A percentile compares a stretch with the other conserved stretches of the same genome.
These are phyloP conservation scores for Belonocnema kinseyi DNA, from an alignment of 1,140 invertebrate genomes.

Conservation along the genomic window DNA sequence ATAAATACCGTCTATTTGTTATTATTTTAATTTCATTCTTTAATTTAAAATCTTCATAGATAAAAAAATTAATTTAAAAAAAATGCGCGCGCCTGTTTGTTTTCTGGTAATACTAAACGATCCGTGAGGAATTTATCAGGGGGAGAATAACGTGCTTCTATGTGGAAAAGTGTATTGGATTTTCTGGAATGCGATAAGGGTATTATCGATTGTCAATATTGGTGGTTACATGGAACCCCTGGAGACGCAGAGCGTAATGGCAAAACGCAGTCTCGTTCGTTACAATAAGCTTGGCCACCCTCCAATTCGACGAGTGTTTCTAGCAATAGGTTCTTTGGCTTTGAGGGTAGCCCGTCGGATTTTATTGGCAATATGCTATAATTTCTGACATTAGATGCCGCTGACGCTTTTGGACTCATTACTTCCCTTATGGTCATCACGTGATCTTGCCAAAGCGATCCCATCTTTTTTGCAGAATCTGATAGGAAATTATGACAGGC, in stretches of 20 bases:
- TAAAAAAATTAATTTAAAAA: too few species aligned
- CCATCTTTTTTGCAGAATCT: conserved; percentile 66
- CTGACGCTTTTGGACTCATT: conserved; percentile 75
- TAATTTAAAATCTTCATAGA: too few species aligned
- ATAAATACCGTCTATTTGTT: too few species aligned
- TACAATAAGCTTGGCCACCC: conserved; percentile 69
- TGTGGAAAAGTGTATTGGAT: background rate
- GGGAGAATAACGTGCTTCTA: background rate
- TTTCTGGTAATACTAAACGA: too few species aligned
- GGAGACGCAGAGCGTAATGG: conserved; percentile 66
- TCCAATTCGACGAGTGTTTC: conserved; percentile 62
- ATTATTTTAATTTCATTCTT: too few species aligned
- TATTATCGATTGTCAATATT: conserved; percentile 71
- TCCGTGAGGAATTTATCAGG: too few species aligned
- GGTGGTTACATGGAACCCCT: conserved; percentile 63
- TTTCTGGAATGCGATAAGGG: conserved; percentile 50
- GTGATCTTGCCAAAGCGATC: conserved; percentile 67
- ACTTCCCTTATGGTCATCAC: conserved; percentile 65
- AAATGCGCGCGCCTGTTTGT: too few species aligned
- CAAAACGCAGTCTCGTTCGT: conserved; percentile 69
- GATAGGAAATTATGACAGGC: conserved; percentile 73
- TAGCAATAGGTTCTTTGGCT: conserved; percentile 54
- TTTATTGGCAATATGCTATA: conserved; percentile 78
- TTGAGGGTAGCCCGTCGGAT: conserved; percentile 65
- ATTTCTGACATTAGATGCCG: conserved; percentile 76